Conservation (phyloP, 2,888 invertebrate species). For the Hemicrepidius hirtus region DNA sequence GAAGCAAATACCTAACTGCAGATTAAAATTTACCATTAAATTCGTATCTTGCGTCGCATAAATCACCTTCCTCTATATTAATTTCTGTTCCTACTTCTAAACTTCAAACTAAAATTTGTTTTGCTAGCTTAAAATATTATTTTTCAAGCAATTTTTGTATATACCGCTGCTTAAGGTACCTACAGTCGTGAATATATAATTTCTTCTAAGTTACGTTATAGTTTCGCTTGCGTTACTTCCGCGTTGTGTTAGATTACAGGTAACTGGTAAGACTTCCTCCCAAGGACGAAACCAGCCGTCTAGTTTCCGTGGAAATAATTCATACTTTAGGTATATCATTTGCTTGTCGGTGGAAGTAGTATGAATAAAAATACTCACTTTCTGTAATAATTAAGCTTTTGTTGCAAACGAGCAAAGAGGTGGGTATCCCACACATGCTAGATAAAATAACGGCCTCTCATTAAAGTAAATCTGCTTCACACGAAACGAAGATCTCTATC, state of each 20-base stretch:
- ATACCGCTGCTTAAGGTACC: too few species aligned
- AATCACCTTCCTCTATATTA: too few species aligned
- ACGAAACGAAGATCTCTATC: constrained; percentile 61
- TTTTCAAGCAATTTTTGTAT: neutral
- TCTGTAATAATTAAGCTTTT: neutral
- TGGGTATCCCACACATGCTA: constrained; percentile 58
- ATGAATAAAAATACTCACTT: neutral
- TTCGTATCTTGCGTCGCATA: too few species aligned
- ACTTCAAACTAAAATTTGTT: too few species aligned
- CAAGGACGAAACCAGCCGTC: neutral
- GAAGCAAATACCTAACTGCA: too few species aligned
- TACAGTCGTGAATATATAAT: neutral
- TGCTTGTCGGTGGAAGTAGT: too few species aligned
- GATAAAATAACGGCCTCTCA: constrained; percentile 59
- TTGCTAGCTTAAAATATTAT: too few species aligned
- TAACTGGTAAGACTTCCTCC: constrained; percentile 21
- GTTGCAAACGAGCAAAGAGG: constrained; percentile 32
- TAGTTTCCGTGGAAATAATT: neutral
- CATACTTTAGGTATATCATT: too few species aligned
- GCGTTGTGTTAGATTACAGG: constrained; percentile 21
- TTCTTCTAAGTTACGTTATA: constrained; percentile 11
- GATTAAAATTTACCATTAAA: too few species aligned
- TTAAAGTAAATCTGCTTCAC: constrained; percentile 58
- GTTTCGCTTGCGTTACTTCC: constrained; percentile 20
- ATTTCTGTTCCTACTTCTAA: too few species aligned